Conservation (phyloP, 2,888 invertebrate species). For the Linnaemya tessellans region DNA sequence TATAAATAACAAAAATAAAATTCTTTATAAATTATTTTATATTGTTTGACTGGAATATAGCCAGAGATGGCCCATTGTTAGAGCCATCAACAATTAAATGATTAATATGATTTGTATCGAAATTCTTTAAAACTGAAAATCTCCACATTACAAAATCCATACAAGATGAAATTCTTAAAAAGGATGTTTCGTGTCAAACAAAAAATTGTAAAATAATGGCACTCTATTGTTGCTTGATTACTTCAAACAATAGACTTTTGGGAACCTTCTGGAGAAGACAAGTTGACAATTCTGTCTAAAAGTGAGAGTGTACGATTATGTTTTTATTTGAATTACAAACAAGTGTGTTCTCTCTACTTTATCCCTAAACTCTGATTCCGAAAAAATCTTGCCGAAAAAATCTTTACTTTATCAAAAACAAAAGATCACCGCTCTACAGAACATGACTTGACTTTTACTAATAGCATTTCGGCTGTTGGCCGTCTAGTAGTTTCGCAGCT, state of each 20-base stretch:
- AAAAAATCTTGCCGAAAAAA: constrained; percentile 16
- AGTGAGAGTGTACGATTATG: constrained; percentile 37
- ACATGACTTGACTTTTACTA: constrained; percentile 60
- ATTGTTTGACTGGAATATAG: constrained; percentile 46
- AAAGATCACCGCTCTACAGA: constrained; percentile 55
- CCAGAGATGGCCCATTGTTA: constrained; percentile 59
- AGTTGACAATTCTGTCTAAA: constrained; percentile 68
- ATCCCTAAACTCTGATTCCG: constrained; percentile 23
- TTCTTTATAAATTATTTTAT: constrained; percentile 58
- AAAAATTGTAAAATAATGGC: constrained; percentile 38
- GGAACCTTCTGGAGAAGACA: constrained; percentile 68
- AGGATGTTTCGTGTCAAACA: constrained; percentile 60
- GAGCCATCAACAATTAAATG: constrained; percentile 72
- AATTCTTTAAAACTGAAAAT: constrained; percentile 71
- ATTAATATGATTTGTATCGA: constrained; percentile 74
- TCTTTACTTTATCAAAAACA: constrained; percentile 67
- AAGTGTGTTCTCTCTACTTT: constrained; percentile 48
- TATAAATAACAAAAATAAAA: constrained; percentile 41
- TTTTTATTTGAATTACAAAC: constrained; percentile 42
- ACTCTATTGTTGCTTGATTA: constrained; percentile 35
- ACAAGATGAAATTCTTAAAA: constrained; percentile 26
- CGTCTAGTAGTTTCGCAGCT: constrained; percentile 29
- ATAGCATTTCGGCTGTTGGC: constrained; percentile 48
- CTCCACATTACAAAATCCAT: constrained; percentile 6
- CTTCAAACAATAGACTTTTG: constrained; percentile 73